Conservation (phyloP, 2,888 invertebrate species). For the Spicauda simplicius region DNA sequence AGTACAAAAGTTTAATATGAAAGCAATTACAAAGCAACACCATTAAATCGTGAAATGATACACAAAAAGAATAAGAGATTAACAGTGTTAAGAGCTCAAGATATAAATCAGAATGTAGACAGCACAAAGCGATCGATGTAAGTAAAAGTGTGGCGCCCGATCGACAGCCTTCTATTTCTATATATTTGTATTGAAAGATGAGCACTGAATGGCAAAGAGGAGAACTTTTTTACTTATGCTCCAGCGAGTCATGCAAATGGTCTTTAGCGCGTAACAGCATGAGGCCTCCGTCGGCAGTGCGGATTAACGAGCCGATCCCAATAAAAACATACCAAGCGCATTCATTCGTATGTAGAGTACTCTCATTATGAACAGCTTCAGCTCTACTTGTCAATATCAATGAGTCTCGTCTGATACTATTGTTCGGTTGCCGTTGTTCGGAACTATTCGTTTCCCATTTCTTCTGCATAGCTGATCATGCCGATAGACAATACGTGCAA, state of each 20-base stretch:
- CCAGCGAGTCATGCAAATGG: conserved; percentile 68
- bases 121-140: conserved; percentile 62
- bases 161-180: conserved; percentile 65
- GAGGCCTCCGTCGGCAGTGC: conserved; percentile 56
- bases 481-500: conserved; percentile 60
- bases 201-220: conserved; percentile 62
- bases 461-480: conserved; percentile 68
- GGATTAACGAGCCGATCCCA: conserved; percentile 62
- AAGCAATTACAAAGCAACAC: conserved; percentile 38
- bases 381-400: conserved; percentile 55
- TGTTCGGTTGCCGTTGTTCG: conserved; percentile 49
- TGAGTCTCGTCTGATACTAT: conserved; percentile 41
- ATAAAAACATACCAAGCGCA: conserved; percentile 59
- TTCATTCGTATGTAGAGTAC: conserved; percentile 52
- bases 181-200: conserved; percentile 61
- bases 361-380: conserved; percentile 58
- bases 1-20: conserved; percentile 33
- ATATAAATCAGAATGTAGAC: conserved; percentile 67
- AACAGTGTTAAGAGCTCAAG: conserved; percentile 55
- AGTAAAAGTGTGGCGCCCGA: conserved; percentile 77
- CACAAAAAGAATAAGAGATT: conserved; percentile 53
- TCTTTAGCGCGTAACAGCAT: conserved; percentile 65
- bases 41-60: conserved; percentile 47
- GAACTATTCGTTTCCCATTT: conserved; percentile 59
- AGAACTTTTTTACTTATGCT: conserved; percentile 54